Base-by-base conservation (phyloP, 2,888 invertebrate species). In the Hirtodrosophila duncani region DNA sequence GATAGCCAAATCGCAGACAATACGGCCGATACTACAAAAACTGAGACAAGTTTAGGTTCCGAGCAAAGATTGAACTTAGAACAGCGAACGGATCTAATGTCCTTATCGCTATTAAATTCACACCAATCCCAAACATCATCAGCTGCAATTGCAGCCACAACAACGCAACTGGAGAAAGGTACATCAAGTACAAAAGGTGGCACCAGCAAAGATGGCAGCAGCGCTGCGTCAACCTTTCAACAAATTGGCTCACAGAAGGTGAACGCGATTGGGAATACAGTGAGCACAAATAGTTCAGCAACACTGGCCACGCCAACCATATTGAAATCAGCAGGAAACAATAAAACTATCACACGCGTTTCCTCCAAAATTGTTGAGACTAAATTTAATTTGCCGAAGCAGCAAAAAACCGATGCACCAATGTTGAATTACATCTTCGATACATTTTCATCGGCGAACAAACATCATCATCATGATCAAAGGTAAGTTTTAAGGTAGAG, bases 401-500 rank as follows among this genome's bases (percentile, higher is more conserved):
- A 86, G 13, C 89, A 89, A 36, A 86, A 90, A 63, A 90, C 90
- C 1, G 92, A 92, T 75, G 90, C 92, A 0, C 91, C 92, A 5
- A 92, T 92, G 91, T 84, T 92, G 41, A 92, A 92, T 84, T 92
- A 92, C 70, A 92, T 92, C 62, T 92, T 92, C 81, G 92, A 92
- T 82, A 89, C 91, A 0, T 91, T 91, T 78, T 91, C 91, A 5
- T 90, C 91, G 29, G 89, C 90, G 64, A 91, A 91, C 83, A 92
- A 92, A 68, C 93, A 92, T 84, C 91, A 92, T 83, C 92, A 93
- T 80, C 89, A 89, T 66, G 88, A 88, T 89, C 88, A 66, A 86
- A 91, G 92, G 92, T 92, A 61, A 66, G 67, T 52, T 9, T 10
- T 3, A n/a, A 7, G 16, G 0, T 1, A 5, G 8, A 6, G 6